These are phyloP conservation scores for Aulostomus chinensis DNA, from an alignment of 2,797 vertebrate genomes.

Conservation along the genomic window DNA sequence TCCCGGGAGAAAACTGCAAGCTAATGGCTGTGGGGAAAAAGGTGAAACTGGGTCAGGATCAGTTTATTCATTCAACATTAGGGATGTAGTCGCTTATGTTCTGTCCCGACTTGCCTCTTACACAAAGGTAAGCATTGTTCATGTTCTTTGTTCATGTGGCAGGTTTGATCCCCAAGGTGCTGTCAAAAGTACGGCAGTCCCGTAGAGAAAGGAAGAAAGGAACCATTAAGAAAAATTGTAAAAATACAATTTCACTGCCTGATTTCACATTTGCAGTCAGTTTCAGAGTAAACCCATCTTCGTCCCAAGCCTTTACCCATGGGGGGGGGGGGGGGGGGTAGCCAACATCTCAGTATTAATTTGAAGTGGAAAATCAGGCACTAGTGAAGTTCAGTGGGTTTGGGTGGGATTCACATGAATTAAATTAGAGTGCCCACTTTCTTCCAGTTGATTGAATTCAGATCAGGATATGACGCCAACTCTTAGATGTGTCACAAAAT, in stretches of 20 bases:
- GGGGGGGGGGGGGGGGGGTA: neutral
- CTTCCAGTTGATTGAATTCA: slow-evolving; percentile 51
- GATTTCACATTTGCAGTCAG: slow-evolving; percentile 37
- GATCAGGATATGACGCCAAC: slow-evolving; percentile 43
- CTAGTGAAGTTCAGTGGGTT: slow-evolving; percentile 49
- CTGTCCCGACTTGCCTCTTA: slow-evolving; percentile 12
- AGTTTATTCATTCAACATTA: slow-evolving; percentile 1
- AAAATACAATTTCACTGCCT: slow-evolving; percentile 13
- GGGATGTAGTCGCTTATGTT: slow-evolving; percentile 7
- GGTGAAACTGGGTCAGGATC: slow-evolving; percentile 6
- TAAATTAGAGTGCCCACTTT: slow-evolving; percentile 41
- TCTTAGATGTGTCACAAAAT: slow-evolving; percentile 51
- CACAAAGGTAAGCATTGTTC: slow-evolving; percentile 37
- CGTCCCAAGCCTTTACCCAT: slow-evolving; percentile 31
- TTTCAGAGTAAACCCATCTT: slow-evolving; percentile 15
- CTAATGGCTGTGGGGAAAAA: neutral
- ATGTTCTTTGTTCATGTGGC: slow-evolving; percentile 28
- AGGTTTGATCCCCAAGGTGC: slow-evolving; percentile 42
- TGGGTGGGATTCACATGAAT: slow-evolving; percentile 53
- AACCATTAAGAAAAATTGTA: neutral
- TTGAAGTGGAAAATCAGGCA: slow-evolving; percentile 61
- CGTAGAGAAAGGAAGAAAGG: slow-evolving; percentile 30
- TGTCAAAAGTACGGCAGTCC: slow-evolving; percentile 38
- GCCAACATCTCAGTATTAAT: slow-evolving; percentile 37
- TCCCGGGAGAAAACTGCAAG: too few relatives aligned